A percentile compares a stretch with the other conserved stretches of the same genome.
Evolutionary conservation across 2,113 vertebrate genomes (phyloP).

Genomic region (Phaethon lepturus): DNA sequence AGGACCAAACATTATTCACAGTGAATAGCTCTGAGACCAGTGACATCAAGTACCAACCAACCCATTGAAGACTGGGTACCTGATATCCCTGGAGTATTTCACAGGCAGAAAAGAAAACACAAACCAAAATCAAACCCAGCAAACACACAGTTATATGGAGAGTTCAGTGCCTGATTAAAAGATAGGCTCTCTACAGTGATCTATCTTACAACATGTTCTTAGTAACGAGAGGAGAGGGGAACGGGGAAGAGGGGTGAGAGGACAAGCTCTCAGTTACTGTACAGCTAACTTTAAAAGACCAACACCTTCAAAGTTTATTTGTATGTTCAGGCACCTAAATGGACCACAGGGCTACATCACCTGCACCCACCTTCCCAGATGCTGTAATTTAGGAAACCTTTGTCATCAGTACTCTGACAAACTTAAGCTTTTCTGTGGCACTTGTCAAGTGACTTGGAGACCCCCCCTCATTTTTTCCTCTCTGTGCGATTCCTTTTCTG

Average conservation of each 20-base stretch:
- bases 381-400: neutral
- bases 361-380: neutral
- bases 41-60: slow-evolving; percentile 75
- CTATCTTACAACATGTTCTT: slow-evolving; percentile 21
- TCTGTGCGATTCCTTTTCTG: neutral
- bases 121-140: slow-evolving; percentile 38
- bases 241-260: neutral
- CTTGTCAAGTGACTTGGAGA: neutral
- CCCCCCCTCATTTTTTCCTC: neutral
- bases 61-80: slow-evolving; percentile 71
- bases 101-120: slow-evolving; percentile 44
- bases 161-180: slow-evolving; percentile 58
- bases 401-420: neutral
- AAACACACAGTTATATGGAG: slow-evolving; percentile 56
- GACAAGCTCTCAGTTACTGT: slow-evolving; percentile 6
- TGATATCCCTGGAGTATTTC: slow-evolving; percentile 77
- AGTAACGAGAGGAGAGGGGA: neutral
- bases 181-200: slow-evolving; percentile 32
- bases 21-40: slow-evolving; percentile 74
- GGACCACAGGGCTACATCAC: neutral
- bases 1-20: slow-evolving; percentile 77
- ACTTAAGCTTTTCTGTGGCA: neutral
- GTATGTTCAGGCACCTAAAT: neutral
- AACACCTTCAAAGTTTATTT: slow-evolving; percentile 15
- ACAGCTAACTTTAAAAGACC: neutral